Evolutionary conservation across 2,888 invertebrate species (phyloP).

Genomic region (Aromia moschata): DNA sequence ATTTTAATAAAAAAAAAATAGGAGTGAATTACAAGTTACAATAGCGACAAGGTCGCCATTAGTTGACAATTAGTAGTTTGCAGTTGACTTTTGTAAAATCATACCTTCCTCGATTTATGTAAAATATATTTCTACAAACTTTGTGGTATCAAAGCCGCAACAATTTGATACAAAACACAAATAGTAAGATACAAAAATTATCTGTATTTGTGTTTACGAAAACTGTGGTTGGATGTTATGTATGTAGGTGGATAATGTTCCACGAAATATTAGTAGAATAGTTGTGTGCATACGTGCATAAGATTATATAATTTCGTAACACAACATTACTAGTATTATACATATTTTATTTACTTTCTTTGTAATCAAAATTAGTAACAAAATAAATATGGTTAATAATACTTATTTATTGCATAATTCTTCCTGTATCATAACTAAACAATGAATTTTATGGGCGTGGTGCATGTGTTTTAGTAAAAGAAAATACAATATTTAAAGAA

Average conservation of each 20-base stretch:
- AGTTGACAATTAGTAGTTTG: constrained; percentile 15
- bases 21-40: too few species aligned
- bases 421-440: too few species aligned
- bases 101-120: not conserved
- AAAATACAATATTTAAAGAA: too few species aligned
- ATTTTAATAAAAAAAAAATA: too few species aligned
- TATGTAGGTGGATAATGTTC: too few species aligned
- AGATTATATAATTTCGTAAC: not conserved
- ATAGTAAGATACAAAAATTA: not conserved
- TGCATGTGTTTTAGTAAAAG: too few species aligned
- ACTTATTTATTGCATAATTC: not conserved
- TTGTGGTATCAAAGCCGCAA: not conserved
- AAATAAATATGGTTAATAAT: not conserved
- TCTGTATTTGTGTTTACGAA: not conserved
- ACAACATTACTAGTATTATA: not conserved
- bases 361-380: not conserved
- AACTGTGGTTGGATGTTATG: not conserved
- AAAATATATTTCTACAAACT: too few species aligned
- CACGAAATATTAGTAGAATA: not conserved
- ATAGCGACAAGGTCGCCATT: too few species aligned
- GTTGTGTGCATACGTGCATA: not conserved
- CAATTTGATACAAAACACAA: not conserved
- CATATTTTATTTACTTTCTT: not conserved
- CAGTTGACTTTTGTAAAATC: not conserved
- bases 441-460: too few species aligned